Evolutionary conservation across 23 tunicate species (phyloP).

Genomic region (Halocynthia aurantium): DNA sequence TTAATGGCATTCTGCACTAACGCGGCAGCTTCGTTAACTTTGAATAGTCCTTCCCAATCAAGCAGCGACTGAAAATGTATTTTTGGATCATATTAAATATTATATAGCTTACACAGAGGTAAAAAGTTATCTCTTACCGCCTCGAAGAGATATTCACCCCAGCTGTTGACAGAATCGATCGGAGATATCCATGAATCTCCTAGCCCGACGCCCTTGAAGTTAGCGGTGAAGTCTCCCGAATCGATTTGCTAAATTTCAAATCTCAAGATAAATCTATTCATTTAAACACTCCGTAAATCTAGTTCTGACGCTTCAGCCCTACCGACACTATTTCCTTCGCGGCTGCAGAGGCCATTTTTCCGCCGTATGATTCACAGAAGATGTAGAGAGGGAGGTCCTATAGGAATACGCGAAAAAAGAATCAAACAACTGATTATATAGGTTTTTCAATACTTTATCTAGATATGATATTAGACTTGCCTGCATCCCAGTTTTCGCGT

Average conservation of each 20-base stretch:
- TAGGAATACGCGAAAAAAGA: neutral
- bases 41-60: conserved; percentile 49
- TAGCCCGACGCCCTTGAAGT: conserved; percentile 76
- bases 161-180: conserved; percentile 90
- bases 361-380: conserved; percentile 94
- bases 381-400: conserved; percentile 71
- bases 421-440: too few species aligned
- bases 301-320: neutral
- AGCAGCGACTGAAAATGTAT: conserved; percentile 27
- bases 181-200: conserved; percentile 93
- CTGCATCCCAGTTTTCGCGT: conserved; percentile 13
- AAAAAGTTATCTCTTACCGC: conserved; percentile 43
- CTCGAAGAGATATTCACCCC: conserved; percentile 78
- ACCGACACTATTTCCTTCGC: conserved; percentile 69
- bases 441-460: too few species aligned
- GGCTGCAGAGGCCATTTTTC: conserved; percentile 90
- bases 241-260: conserved; percentile 47
- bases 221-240: conserved; percentile 53
- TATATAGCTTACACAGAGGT: neutral
- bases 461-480: too few species aligned
- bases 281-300: conserved; percentile 1
- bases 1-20: conserved; percentile 71
- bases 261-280: neutral
- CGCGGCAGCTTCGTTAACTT: conserved; percentile 52
- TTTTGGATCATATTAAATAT: too few species aligned